These are phyloP conservation scores for Pedetes capensis DNA, from an alignment of 2,113 vertebrate species.

Conservation along the genomic window DNA sequence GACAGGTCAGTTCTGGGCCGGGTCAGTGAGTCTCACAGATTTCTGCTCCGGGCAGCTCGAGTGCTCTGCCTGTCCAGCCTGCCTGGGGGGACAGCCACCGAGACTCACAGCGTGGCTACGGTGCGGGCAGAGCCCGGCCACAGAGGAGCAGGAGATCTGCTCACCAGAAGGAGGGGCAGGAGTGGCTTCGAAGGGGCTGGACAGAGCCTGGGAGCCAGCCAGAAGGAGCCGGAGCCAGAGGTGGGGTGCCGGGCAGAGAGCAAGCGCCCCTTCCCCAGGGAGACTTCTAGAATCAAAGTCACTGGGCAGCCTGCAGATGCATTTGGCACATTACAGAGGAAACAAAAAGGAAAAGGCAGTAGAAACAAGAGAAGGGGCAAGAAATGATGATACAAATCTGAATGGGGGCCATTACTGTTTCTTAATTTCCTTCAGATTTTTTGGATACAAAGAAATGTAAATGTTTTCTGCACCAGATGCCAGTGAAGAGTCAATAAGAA, in stretches of 20 bases:
- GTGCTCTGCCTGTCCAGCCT: too few species aligned
- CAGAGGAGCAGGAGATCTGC: too few species aligned
- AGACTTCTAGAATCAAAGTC: not conserved
- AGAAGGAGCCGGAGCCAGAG: not conserved
- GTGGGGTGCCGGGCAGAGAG: too few species aligned
- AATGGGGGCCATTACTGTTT: not conserved
- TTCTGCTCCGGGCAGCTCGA: accelerated
- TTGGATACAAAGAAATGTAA: not conserved
- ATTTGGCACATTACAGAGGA: not conserved
- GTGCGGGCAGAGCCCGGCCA: too few species aligned
- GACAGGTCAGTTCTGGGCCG: accelerated
- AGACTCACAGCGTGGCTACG: too few species aligned
- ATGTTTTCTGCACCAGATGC: not conserved
- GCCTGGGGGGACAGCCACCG: too few species aligned
- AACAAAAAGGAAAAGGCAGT: not conserved
- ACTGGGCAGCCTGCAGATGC: too few species aligned
- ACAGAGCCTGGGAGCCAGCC: not conserved
- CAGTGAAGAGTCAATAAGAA: not conserved
- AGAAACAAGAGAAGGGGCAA: accelerated
- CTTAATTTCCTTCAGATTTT: too few species aligned
- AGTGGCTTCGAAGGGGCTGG: accelerated
- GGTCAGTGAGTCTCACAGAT: accelerated
- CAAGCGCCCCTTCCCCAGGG: accelerated
- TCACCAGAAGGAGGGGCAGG: accelerated
- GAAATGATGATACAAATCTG: accelerated